These are phyloP conservation scores for Doryteuthis pealeii DNA, from an alignment of 1,140 invertebrate genomes.

Conservation along the genomic window DNA sequence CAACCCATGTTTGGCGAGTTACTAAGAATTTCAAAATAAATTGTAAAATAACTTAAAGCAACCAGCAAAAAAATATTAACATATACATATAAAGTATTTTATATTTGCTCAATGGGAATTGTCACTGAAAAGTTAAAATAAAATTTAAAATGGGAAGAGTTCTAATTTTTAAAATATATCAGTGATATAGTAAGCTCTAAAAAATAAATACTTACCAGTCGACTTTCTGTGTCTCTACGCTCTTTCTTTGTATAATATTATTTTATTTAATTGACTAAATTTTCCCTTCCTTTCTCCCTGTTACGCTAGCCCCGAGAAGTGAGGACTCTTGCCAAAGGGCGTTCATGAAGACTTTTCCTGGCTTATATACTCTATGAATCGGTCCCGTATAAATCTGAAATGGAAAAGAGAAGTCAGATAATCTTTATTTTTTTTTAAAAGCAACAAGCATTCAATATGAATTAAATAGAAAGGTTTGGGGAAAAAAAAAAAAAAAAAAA, in stretches of 20 bases:
- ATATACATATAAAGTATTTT: background rate
- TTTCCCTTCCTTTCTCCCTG: conserved; percentile 91
- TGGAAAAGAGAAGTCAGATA: conserved; percentile 25
- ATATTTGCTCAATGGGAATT: no score
- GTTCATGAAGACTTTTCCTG: conserved; percentile 68
- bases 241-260: conserved; percentile 84
- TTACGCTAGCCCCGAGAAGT: conserved; percentile 76
- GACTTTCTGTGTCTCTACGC: conserved; percentile 62
- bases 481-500: no score
- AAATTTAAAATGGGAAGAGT: no score
- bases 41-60: background rate
- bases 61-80: background rate
- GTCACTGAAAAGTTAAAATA: background rate
- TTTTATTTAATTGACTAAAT: conserved; percentile 95
- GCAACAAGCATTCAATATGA: no score
- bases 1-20: conserved; percentile 96
- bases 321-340: conserved; percentile 85
- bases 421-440: no score
- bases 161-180: no score
- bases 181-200: no score
- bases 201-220: conserved; percentile 56
- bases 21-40: conserved; percentile 60
- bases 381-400: conserved; percentile 68
- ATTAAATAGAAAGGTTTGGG: no score
- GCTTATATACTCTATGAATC: conserved; percentile 59